Evolutionary conservation across 2,888 invertebrate genomes (phyloP), one percentile per base, ranked within the genome.

Genomic region (Sycophila texana): DNA sequence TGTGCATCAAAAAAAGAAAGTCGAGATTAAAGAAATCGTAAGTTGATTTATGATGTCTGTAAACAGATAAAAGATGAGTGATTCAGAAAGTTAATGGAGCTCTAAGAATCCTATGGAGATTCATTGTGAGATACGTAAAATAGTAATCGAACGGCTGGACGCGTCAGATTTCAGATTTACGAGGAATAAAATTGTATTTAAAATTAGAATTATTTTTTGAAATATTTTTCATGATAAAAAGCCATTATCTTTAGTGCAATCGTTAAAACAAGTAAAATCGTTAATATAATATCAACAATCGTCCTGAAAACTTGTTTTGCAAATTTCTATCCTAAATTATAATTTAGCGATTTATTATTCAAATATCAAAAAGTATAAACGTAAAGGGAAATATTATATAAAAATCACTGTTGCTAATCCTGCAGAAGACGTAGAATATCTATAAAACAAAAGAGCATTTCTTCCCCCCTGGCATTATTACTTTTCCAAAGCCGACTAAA

Each of bases 71-170:
- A 80, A 83, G 84, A 84, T 85, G 84, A 86, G 85, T 84, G 85
- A 84, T 84, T 83, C 80, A 84, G 84, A 84, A 86, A 86, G 84
- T 86, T 85, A 86, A 86, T 84, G 84, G n/a, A n/a, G 66, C 26
- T 63, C 10, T 26, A 53, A 61, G 70, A 60, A 47, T 63, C 55
- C 57, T 14, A 16, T 57, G 63, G 55, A 79, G 60, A 66, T 75
- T 60, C 66, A 39, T 26, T 61, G 74, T 13, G 14, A 70, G 47
- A 12, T 26, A 22, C 57, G 53, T 49, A 57, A 67, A 18, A 49
- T 55, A 53, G 66, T 65, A 60, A 74, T 74, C 60, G 70, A 74
- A 60, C 70, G 60, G 47, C 67, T 39, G 49, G 18, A 68, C 66
- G 47, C 63, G 20, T 49, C 61, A 39, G 55, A 60, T 22, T 66